Percentiles rank a stretch among this genome's conserved stretches.
Evolutionary conservation across 2,888 invertebrate species (phyloP).

Genomic region (Nomada lathburiana): DNA sequence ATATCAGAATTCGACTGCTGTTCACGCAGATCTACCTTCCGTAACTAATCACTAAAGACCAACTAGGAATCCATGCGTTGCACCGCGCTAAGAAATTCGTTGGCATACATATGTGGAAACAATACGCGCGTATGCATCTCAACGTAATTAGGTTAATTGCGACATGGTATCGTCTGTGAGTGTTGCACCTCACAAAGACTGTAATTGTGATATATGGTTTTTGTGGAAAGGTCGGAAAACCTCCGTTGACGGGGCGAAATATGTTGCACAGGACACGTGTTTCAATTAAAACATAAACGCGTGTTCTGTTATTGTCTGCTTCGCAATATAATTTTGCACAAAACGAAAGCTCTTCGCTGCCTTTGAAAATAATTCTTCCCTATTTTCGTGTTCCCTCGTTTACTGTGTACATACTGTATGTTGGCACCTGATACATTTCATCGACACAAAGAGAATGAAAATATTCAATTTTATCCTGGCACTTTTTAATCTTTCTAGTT

Average conservation of each 20-base stretch:
- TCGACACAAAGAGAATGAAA: background rate
- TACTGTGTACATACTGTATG: background rate
- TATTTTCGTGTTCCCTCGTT: background rate
- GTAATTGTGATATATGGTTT: conserved; percentile 62
- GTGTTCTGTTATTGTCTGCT: background rate
- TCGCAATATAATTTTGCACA: no score
- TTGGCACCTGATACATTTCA: background rate
- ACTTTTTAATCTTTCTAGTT: no score
- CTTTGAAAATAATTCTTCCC: no score
- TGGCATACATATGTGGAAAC: conserved; percentile 10
- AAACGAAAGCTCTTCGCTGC: background rate
- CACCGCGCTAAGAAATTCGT: background rate
- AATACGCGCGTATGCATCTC: conserved; percentile 9
- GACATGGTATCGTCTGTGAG: conserved; percentile 46
- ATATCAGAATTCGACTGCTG: no score
- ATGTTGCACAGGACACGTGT: conserved; percentile 21
- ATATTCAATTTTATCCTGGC: no score
- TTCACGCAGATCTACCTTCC: background rate
- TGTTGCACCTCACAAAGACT: conserved; percentile 18
- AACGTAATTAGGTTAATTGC: conserved; percentile 75
- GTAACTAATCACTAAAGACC: background rate
- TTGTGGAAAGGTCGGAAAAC: conserved; percentile 3
- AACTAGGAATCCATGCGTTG: background rate
- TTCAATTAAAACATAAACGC: conserved; percentile 21
- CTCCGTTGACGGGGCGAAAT: background rate